Evolutionary conservation across 2,113 vertebrate genomes (phyloP).

Genomic region (Limanda limanda): DNA sequence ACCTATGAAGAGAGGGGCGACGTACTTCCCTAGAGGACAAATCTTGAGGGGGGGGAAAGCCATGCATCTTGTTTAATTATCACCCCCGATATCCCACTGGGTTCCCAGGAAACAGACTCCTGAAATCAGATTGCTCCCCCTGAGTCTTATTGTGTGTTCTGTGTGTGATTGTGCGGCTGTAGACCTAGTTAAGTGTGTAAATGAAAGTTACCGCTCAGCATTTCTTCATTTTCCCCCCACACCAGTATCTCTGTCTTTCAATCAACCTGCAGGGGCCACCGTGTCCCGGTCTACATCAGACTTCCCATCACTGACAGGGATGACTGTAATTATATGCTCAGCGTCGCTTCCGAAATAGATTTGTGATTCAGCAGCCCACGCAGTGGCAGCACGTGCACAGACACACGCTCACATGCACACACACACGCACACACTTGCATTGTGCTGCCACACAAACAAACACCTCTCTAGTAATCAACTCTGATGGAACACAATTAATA

Average conservation of each 20-base stretch:
- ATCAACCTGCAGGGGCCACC: slow-evolving; percentile 44
- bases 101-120: slow-evolving; percentile 8
- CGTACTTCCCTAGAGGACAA: not conserved
- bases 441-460: slow-evolving; percentile 36
- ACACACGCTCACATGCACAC: slow-evolving; percentile 40
- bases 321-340: slow-evolving; percentile 76
- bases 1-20: not conserved
- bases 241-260: slow-evolving; percentile 25
- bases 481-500: slow-evolving; percentile 75
- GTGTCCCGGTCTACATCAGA: slow-evolving; percentile 44
- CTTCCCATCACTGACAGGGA: slow-evolving; percentile 59
- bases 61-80: slow-evolving; percentile 30
- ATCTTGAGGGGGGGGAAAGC: not conserved
- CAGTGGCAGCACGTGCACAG: slow-evolving; percentile 50
- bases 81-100: slow-evolving; percentile 10
- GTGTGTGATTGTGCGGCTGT: not conserved
- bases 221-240: not conserved
- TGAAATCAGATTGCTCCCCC: slow-evolving; percentile 11
- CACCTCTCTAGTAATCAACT: slow-evolving; percentile 68
- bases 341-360: slow-evolving; percentile 76
- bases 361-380: slow-evolving; percentile 75
- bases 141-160: not conserved
- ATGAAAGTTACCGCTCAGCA: slow-evolving; percentile 1
- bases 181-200: slow-evolving; percentile 4
- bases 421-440: not conserved